phyloP scores from a whole-genome alignment of 2,888 invertebrate genomes.

The Calephelis perditalis region DNA sequence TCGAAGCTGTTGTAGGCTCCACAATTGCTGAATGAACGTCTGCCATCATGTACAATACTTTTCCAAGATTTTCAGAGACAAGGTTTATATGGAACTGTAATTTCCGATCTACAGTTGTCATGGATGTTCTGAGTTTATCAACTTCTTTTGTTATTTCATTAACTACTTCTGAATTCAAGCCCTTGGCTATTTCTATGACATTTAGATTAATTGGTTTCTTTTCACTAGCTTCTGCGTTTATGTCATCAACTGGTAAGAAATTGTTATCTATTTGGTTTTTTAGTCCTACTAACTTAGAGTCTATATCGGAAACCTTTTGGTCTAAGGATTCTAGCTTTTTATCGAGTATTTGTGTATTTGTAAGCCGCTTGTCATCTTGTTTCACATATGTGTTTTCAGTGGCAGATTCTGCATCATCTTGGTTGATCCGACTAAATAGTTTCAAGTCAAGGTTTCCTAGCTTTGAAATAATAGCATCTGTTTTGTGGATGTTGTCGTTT shows the following conservation, averaged over 20 bases:
- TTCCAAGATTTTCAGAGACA: constrained; percentile 89
- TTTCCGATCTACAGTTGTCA: constrained; percentile 88
- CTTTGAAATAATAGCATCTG: constrained; percentile 89
- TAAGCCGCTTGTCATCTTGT: constrained; percentile 38
- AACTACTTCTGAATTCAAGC: constrained; percentile 89
- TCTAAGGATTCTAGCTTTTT: constrained; percentile 84
- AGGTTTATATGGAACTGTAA: constrained; percentile 90
- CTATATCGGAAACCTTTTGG: constrained; percentile 91
- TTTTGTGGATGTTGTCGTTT: constrained; percentile 90
- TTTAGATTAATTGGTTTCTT: constrained; percentile 91
- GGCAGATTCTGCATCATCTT: constrained; percentile 50
- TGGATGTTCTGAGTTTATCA: constrained; percentile 86
- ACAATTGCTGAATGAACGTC: constrained; percentile 91
- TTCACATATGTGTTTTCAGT: constrained; percentile 48
- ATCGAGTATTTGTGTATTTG: constrained; percentile 76
- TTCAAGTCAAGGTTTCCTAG: constrained; percentile 86
- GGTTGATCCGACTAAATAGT: constrained; percentile 79
- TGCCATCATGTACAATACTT: constrained; percentile 86
- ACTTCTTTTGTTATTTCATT: constrained; percentile 89
- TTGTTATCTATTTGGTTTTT: constrained; percentile 91
- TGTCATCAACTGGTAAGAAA: constrained; percentile 88
- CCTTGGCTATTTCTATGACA: constrained; percentile 89
- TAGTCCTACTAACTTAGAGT: constrained; percentile 85
- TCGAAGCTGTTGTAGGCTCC: constrained; percentile 81
- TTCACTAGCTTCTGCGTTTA: constrained; percentile 92